These are phyloP conservation scores for Lycorma delicatula DNA, from an alignment of 1,140 invertebrate genomes.

Conservation along the genomic window DNA sequence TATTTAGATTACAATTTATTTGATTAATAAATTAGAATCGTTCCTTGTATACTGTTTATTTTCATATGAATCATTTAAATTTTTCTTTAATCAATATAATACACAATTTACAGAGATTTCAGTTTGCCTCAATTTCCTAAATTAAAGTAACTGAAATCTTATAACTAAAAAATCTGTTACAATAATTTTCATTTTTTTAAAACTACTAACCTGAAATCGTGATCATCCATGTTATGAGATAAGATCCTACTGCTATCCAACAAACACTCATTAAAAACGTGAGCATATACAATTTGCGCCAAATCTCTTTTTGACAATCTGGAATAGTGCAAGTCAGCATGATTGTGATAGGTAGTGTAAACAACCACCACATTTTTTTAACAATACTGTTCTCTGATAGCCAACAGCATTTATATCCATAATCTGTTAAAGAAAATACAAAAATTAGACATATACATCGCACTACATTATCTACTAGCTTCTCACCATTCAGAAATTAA, in stretches of 20 bases:
- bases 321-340: slow-evolving; percentile 65
- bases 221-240: slow-evolving; percentile 62
- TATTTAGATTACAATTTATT: too few relatives aligned
- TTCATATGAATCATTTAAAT: too few relatives aligned
- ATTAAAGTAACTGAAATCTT: neutral
- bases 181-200: neutral
- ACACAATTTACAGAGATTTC: too few relatives aligned
- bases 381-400: neutral
- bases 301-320: slow-evolving; percentile 51
- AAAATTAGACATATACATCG: too few relatives aligned
- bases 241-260: slow-evolving; percentile 55
- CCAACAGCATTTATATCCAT: slow-evolving; percentile 8
- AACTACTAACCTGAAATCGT: slow-evolving; percentile 51
- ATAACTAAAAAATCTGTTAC: neutral
- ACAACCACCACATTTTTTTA: slow-evolving; percentile 10
- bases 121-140: too few relatives aligned
- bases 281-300: slow-evolving; percentile 44
- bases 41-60: too few relatives aligned
- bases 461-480: too few relatives aligned
- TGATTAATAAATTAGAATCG: too few relatives aligned
- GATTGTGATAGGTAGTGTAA: slow-evolving; percentile 62
- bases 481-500: too few relatives aligned
- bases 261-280: slow-evolving; percentile 57
- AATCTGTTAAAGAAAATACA: too few relatives aligned
- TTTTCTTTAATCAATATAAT: too few relatives aligned